These are phyloP conservation scores for Tyto alba DNA, from an alignment of 2,113 vertebrate species.

Conservation along the genomic window DNA sequence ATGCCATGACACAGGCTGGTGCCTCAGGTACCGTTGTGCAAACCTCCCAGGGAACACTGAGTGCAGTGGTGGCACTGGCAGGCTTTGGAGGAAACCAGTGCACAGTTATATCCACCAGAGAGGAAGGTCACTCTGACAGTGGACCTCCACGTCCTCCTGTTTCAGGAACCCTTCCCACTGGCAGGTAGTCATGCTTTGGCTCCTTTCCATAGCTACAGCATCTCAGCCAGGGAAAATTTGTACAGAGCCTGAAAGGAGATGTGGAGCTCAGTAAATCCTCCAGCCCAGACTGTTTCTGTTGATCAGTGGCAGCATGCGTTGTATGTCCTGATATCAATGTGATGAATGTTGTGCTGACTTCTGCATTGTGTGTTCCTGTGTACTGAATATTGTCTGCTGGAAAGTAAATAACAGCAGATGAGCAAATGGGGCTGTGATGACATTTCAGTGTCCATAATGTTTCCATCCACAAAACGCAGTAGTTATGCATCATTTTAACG, in stretches of 20 bases:
- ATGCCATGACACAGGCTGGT: neutral
- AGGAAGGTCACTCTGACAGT: neutral
- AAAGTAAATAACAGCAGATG: constrained; percentile 53
- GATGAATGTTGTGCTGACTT: constrained; percentile 46
- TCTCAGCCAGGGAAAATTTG: neutral
- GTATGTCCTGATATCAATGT: neutral
- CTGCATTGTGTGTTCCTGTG: neutral
- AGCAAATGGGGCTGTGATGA: constrained; percentile 40
- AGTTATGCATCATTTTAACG: constrained; percentile 36
- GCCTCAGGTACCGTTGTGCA: neutral
- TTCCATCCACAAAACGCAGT: constrained; percentile 22
- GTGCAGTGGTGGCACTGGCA: neutral
- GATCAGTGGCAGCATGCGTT: neutral
- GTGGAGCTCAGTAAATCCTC: constrained; percentile 6
- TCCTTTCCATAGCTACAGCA: neutral
- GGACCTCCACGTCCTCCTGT: neutral
- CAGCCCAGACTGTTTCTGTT: neutral
- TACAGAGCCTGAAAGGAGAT: neutral
- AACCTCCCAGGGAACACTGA: neutral
- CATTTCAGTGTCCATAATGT: constrained; percentile 43
- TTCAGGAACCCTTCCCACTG: neutral
- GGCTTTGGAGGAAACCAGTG: neutral
- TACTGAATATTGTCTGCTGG: neutral
- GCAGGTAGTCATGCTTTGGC: neutral
- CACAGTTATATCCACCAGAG: neutral